A percentile compares a stretch with the other conserved stretches of the same genome.
phyloP scores from a whole-genome alignment of 2,797 vertebrate genomes.

The Champsocephalus gunnari region DNA sequence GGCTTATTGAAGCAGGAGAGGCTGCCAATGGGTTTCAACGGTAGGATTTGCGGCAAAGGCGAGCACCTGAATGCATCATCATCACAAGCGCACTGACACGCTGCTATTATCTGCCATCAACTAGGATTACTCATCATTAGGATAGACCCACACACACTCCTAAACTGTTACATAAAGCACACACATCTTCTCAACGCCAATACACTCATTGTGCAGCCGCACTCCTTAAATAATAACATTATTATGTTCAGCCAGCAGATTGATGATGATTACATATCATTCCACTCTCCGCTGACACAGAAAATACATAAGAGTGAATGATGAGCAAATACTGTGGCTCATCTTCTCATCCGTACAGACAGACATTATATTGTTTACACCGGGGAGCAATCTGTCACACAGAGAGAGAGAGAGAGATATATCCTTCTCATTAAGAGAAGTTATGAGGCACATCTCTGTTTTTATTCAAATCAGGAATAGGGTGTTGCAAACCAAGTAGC shows the following conservation, averaged over 20 bases:
- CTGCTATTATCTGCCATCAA: slow-evolving; percentile 69
- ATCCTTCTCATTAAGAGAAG: slow-evolving; percentile 57
- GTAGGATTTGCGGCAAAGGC: slow-evolving; percentile 19
- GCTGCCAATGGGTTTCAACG: slow-evolving; percentile 41
- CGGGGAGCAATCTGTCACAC: slow-evolving; percentile 45
- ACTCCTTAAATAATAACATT: slow-evolving; percentile 68
- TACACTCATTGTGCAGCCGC: slow-evolving; percentile 30
- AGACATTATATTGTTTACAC: slow-evolving; percentile 44
- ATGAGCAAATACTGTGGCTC: slow-evolving; percentile 53
- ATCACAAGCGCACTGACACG: slow-evolving; percentile 33
- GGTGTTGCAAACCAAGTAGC: neutral
- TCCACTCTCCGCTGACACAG: slow-evolving; percentile 63
- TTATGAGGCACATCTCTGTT: slow-evolving; percentile 35
- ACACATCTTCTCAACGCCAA: slow-evolving; percentile 5
- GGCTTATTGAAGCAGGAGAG: slow-evolving; percentile 51
- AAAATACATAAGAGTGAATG: slow-evolving; percentile 66
- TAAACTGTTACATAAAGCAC: slow-evolving; percentile 20
- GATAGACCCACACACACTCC: slow-evolving; percentile 33
- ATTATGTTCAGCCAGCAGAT: slow-evolving; percentile 67
- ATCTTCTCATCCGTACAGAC: slow-evolving; percentile 54
- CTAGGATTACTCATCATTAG: slow-evolving; percentile 69
- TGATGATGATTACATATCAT: slow-evolving; percentile 74
- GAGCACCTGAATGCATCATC: slow-evolving; percentile 62
- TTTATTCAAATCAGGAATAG: slow-evolving; percentile 24
- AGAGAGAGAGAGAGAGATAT: slow-evolving; percentile 9